Percentiles rank a stretch among this genome's conserved stretches.
Evolutionary conservation across 2,113 vertebrate species (phyloP).

Genomic region (Oryzias melastigma): DNA sequence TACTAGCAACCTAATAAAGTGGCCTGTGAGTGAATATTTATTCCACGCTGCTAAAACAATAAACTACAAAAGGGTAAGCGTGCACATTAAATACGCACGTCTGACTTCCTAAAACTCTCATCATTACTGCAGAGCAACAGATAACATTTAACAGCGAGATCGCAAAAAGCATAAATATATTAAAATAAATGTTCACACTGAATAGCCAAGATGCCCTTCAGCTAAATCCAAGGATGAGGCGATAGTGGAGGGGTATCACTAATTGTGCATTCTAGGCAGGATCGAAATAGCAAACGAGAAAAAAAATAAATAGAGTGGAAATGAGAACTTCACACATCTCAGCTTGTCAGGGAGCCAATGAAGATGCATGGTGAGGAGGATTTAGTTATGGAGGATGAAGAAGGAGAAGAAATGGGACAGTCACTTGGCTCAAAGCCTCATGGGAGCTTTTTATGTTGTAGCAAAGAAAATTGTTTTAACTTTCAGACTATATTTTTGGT

Average conservation of each 20-base stretch:
- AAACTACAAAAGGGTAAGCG: background rate
- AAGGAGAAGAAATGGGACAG: constrained; percentile 28
- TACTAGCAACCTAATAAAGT: no score
- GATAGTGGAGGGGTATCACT: constrained; percentile 61
- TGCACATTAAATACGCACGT: constrained; percentile 30
- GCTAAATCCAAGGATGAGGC: constrained; percentile 78
- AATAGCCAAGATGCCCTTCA: constrained; percentile 82
- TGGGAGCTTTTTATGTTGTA: constrained; percentile 10
- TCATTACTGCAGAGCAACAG: constrained; percentile 35
- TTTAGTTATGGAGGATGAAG: constrained; percentile 26
- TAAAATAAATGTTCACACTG: constrained; percentile 45
- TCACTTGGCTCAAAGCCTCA: constrained; percentile 24
- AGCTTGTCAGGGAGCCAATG: constrained; percentile 82
- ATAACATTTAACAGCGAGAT: constrained; percentile 30
- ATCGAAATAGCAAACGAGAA: constrained; percentile 83
- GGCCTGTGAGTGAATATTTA: no score
- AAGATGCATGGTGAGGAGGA: constrained; percentile 79
- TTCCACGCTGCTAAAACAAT: background rate
- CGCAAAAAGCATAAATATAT: constrained; percentile 60
- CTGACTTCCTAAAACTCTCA: constrained; percentile 22
- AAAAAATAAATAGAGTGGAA: constrained; percentile 85
- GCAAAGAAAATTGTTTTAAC: constrained; percentile 22
- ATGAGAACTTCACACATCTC: constrained; percentile 82
- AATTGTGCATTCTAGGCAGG: constrained; percentile 84
- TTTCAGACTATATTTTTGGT: constrained; percentile 4